These are phyloP conservation scores for Drosophila lowei DNA, from an alignment of 1,140 invertebrate species.

Conservation along the genomic window DNA sequence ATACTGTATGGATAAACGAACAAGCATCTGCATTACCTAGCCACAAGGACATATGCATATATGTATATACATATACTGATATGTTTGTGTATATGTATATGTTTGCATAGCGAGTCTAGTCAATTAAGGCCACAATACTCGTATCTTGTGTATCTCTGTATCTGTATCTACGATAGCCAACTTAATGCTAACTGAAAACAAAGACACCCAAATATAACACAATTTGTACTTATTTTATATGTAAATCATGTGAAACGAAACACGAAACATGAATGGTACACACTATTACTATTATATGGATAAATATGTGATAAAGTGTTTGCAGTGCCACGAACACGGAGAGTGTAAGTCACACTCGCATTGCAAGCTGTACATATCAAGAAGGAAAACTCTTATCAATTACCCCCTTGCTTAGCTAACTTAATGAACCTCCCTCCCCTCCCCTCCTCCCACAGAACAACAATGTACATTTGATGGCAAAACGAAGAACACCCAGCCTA, in stretches of 20 bases:
- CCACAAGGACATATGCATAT: slow-evolving; percentile 41
- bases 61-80: slow-evolving; percentile 8
- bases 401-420: slow-evolving; percentile 42
- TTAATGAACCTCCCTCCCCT: neutral
- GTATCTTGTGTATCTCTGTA: slow-evolving; percentile 62
- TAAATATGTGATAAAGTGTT: slow-evolving; percentile 73
- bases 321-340: slow-evolving; percentile 34
- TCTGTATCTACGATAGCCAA: slow-evolving; percentile 66
- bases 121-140: slow-evolving; percentile 60
- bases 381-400: slow-evolving; percentile 33
- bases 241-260: slow-evolving; percentile 48
- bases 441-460: neutral
- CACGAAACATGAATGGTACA: slow-evolving; percentile 27
- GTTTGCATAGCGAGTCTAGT: slow-evolving; percentile 54
- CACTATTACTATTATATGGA: slow-evolving; percentile 58
- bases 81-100: slow-evolving; percentile 14
- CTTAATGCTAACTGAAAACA: slow-evolving; percentile 24
- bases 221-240: slow-evolving; percentile 74
- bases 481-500: neutral
- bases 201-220: slow-evolving; percentile 3
- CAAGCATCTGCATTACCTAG: slow-evolving; percentile 58
- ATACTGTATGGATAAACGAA: slow-evolving; percentile 17
- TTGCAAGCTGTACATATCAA: slow-evolving; percentile 68
- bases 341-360: neutral
- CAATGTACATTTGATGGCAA: slow-evolving; percentile 28